Evolutionary conservation across 2,888 invertebrate species (phyloP).

Genomic region (Noctua fimbriata): DNA sequence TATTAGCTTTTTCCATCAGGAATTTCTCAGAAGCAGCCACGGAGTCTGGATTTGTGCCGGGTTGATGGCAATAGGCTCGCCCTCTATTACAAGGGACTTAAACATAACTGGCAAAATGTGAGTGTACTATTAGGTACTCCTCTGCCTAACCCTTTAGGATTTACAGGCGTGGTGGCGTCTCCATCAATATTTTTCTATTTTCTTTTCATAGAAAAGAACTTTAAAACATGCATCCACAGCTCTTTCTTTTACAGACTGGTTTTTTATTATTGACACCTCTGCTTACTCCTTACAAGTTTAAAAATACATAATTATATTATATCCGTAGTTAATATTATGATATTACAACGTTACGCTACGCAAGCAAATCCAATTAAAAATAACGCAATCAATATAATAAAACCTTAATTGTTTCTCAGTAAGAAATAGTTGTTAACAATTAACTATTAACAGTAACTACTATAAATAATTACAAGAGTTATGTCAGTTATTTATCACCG

Average conservation of each 20-base stretch:
- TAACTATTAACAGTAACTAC: slow-evolving; percentile 20
- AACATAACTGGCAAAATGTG: too few relatives aligned
- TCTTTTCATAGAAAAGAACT: neutral
- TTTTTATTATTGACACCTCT: neutral
- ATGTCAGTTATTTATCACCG: slow-evolving; percentile 37
- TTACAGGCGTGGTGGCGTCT: too few relatives aligned
- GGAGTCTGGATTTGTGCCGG: too few relatives aligned
- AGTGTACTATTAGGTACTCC: too few relatives aligned
- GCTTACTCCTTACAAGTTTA: neutral
- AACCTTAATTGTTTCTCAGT: slow-evolving; percentile 25
- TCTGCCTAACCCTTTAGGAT: too few relatives aligned
- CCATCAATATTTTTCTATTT: neutral
- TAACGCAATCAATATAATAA: slow-evolving; percentile 21
- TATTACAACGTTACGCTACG: neutral
- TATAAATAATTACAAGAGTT: slow-evolving; percentile 39
- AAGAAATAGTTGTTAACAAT: slow-evolving; percentile 45
- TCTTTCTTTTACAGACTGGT: neutral
- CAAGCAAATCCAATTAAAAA: neutral
- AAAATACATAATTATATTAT: neutral
- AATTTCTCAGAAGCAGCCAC: too few relatives aligned
- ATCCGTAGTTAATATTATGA: neutral
- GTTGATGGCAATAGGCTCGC: too few relatives aligned
- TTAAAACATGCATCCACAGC: neutral
- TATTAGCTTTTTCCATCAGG: too few relatives aligned
- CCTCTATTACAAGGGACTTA: too few relatives aligned